Percentiles rank a stretch among this genome's conserved stretches.
Conservation (phyloP, 1,140 invertebrate species). For the Pissodes strobi region DNA sequence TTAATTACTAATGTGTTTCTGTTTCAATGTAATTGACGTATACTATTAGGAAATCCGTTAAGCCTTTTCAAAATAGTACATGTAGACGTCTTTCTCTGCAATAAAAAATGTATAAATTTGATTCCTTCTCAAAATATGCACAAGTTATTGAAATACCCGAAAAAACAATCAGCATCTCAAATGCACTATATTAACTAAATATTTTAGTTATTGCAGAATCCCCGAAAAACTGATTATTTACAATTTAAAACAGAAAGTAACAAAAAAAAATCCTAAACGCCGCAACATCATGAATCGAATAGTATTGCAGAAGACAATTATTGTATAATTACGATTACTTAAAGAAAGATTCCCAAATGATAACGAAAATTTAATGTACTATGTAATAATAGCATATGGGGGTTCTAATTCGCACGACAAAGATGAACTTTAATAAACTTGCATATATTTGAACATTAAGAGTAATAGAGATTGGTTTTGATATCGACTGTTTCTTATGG, state of each 20-base stretch:
- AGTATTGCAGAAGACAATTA: conserved; percentile 43
- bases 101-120: conserved; percentile 32
- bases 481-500: no score
- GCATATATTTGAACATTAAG: no score
- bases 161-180: conserved; percentile 20
- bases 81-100: conserved; percentile 20
- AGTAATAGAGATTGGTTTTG: no score
- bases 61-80: conserved; percentile 30
- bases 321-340: conserved; percentile 48
- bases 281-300: conserved; percentile 49
- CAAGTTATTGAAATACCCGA: conserved; percentile 15
- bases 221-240: conserved; percentile 35
- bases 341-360: conserved; percentile 16
- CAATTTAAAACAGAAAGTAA: conserved; percentile 42
- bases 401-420: no score
- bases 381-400: conserved; percentile 18
- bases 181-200: conserved; percentile 37
- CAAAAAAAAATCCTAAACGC: conserved; percentile 45
- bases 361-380: conserved; percentile 12
- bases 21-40: no score
- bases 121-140: no score
- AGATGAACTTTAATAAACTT: no score
- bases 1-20: no score
- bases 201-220: conserved; percentile 29
- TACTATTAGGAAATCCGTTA: no score